phyloP scores from a whole-genome alignment of 2,888 invertebrate species.

The Ornithoptera alexandrae region DNA sequence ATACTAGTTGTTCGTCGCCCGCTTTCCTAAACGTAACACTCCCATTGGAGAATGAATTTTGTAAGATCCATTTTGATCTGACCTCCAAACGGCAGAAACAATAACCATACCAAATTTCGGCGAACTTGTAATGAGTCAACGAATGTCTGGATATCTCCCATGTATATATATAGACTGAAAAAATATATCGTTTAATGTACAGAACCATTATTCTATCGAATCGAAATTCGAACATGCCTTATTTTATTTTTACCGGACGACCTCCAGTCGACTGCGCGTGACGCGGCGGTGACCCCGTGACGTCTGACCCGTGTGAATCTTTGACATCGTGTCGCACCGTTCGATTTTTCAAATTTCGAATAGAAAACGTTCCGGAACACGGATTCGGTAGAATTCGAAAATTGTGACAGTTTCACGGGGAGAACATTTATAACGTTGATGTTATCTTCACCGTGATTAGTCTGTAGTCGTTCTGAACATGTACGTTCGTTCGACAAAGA shows the following conservation, averaged over 20 bases:
- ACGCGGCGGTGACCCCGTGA: constrained; percentile 56
- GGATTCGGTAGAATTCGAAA: constrained; percentile 20
- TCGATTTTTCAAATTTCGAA: constrained; percentile 49
- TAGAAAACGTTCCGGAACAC: constrained; percentile 39
- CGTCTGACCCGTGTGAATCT: constrained; percentile 69
- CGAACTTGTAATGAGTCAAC: too few species aligned
- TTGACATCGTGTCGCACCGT: constrained; percentile 63
- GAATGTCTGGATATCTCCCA: too few species aligned
- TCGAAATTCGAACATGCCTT: background rate
- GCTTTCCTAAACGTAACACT: too few species aligned
- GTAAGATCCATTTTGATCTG: too few species aligned
- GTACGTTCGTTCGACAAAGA: too few species aligned
- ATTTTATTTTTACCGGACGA: constrained; percentile 22
- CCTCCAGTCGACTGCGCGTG: constrained; percentile 37
- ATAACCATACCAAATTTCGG: too few species aligned
- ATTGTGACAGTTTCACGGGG: constrained; percentile 3
- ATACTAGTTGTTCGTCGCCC: too few species aligned
- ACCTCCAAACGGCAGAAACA: too few species aligned
- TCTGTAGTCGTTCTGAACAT: too few species aligned
- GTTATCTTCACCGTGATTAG: background rate
- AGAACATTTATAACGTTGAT: background rate
- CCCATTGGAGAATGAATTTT: too few species aligned
- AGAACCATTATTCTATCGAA: background rate
- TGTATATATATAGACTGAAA: background rate
- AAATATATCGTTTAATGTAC: background rate